Conservation (phyloP, 2,113 vertebrate species). For the Apodemus sylvaticus region DNA sequence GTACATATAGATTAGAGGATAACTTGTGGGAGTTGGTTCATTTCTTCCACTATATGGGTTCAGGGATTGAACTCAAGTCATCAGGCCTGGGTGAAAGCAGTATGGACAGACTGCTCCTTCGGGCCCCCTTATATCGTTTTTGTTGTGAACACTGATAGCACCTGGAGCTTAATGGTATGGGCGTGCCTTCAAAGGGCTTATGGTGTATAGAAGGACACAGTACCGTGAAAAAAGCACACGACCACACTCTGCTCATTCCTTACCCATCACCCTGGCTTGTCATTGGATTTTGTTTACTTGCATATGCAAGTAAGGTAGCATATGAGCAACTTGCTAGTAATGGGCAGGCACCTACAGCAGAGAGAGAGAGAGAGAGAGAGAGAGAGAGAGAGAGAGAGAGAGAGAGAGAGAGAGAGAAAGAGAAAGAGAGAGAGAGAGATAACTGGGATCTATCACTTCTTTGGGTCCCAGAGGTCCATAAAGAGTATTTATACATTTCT, state of each 20-base stretch:
- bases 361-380: no score
- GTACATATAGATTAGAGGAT: not conserved
- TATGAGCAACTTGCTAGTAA: not conserved
- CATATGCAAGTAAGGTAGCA: not conserved
- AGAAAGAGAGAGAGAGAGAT: not conserved
- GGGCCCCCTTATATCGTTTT: not conserved
- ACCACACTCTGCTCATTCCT: not conserved
- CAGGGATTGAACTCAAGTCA: no score
- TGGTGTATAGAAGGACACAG: fast-evolving
- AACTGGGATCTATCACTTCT: no score
- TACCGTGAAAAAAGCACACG: not conserved
- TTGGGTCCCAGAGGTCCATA: not conserved
- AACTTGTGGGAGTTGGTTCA: not conserved
- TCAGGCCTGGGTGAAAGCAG: not conserved
- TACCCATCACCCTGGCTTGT: no score
- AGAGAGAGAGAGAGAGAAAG: no score
- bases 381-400: not conserved
- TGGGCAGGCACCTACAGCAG: not conserved
- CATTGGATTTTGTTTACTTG: not conserved
- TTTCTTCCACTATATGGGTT: not conserved
- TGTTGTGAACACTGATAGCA: not conserved
- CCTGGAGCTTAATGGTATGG: not conserved
- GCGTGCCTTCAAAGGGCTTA: not conserved
- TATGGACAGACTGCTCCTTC: not conserved
- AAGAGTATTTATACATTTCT: not conserved